Evolutionary conservation across 2,113 vertebrate genomes (phyloP).

Genomic region (Eptesicus fuscus): DNA sequence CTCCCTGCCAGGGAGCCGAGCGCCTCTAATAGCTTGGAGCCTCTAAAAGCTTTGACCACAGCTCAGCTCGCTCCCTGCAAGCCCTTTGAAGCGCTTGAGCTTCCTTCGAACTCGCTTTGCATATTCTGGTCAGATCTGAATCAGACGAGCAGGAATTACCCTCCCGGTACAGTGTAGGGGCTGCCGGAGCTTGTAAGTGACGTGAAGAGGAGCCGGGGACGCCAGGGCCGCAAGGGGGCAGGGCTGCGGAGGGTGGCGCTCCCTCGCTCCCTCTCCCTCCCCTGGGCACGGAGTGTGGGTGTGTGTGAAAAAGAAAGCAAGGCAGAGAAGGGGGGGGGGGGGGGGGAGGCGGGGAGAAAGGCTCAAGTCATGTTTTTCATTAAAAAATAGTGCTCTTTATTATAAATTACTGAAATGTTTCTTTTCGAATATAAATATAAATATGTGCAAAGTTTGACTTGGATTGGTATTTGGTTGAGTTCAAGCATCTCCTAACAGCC

Average conservation of each 20-base stretch:
- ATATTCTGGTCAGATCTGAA: conserved; percentile 74
- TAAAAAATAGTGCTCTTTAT: conserved; percentile 99
- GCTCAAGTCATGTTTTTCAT: conserved; percentile 74
- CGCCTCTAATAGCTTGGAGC: conserved; percentile 46
- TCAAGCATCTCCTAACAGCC: conserved; percentile 89
- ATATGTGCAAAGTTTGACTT: conserved; percentile 96
- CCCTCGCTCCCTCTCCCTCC: not conserved
- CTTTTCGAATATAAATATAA: conserved; percentile 94
- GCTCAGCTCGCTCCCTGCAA: not conserved
- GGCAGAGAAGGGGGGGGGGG: not conserved
- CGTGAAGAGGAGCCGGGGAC: not conserved
- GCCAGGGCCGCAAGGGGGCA: not conserved
- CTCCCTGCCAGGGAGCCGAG: conserved; percentile 11
- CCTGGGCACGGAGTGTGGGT: not conserved
- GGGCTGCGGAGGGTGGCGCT: not conserved
- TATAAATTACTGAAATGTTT: conserved; percentile 97
- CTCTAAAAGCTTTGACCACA: conserved; percentile 60
- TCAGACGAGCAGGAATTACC: conserved; percentile 73
- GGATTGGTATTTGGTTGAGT: conserved; percentile 86
- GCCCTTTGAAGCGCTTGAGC: conserved; percentile 59
- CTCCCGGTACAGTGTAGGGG: conserved; percentile 25
- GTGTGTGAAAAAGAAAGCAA: not conserved
- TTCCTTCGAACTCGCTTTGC: conserved; percentile 69
- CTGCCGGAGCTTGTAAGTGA: conserved; percentile 43
- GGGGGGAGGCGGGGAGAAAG: not conserved